Evolutionary conservation across 2,888 invertebrate genomes (phyloP).

Genomic region (Watsonalla cultraria): DNA sequence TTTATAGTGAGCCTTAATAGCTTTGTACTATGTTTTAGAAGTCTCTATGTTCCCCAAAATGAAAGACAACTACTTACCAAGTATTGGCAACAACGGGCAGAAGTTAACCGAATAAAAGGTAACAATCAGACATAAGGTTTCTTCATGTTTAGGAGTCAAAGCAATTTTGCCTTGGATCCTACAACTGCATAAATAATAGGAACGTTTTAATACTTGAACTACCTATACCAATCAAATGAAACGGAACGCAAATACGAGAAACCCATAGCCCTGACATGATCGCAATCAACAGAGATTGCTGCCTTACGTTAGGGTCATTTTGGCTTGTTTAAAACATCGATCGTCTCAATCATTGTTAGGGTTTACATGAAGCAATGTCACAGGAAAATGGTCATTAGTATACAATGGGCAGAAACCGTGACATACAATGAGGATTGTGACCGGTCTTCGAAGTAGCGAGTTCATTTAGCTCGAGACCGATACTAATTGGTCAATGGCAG

Average conservation of each 20-base stretch:
- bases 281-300: neutral
- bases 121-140: too few relatives aligned
- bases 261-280: neutral
- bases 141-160: too few relatives aligned
- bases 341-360: slow-evolving; percentile 2
- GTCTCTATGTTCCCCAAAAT: too few relatives aligned
- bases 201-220: neutral
- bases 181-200: too few relatives aligned
- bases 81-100: too few relatives aligned
- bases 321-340: neutral
- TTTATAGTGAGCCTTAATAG: too few relatives aligned
- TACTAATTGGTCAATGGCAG: neutral
- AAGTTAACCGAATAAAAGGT: too few relatives aligned
- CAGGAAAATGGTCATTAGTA: slow-evolving; percentile 10
- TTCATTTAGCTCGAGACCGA: neutral
- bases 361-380: slow-evolving; percentile 4
- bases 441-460: slow-evolving; percentile 1
- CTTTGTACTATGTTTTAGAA: too few relatives aligned
- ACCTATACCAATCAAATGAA: neutral
- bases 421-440: slow-evolving; percentile 11
- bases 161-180: too few relatives aligned
- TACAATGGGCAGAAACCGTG: slow-evolving; percentile 12
- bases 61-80: too few relatives aligned
- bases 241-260: neutral
- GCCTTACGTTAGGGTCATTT: neutral